Percentiles rank a stretch among this genome's conserved stretches.
Conservation (phyloP, 1,140 invertebrate genomes). For the Achroia grisella region DNA sequence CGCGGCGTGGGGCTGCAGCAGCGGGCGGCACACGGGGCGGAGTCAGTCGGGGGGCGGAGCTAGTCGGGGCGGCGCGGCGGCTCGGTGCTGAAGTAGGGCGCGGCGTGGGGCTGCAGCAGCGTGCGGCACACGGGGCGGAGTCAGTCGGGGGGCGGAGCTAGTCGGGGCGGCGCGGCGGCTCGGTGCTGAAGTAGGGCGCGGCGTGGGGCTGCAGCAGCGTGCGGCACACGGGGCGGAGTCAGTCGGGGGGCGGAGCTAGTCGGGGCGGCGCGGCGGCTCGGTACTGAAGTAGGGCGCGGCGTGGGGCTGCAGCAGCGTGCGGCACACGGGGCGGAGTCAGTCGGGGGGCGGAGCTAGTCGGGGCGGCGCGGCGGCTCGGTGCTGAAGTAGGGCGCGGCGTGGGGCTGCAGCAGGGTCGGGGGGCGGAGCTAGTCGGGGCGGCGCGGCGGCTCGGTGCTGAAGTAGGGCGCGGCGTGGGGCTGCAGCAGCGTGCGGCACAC, state of each 20-base stretch:
- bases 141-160: too few relatives aligned
- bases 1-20: constrained; percentile 91
- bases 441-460: not conserved
- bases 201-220: constrained; percentile 75
- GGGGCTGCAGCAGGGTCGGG: constrained; percentile 93
- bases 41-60: too few relatives aligned
- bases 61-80: constrained; percentile 80
- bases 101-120: constrained; percentile 92
- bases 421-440: constrained; percentile 29
- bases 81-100: constrained; percentile 95
- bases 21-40: constrained; percentile 92
- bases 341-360: constrained; percentile 54
- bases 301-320: not conserved
- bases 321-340: not conserved
- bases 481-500: constrained; percentile 88
- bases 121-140: constrained; percentile 97
- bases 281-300: not conserved
- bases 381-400: constrained; percentile 96
- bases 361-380: constrained; percentile 84
- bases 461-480: constrained; percentile 86
- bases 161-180: constrained; percentile 86
- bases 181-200: constrained; percentile 94
- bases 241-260: too few relatives aligned
- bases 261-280: not conserved
- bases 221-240: constrained; percentile 78